phyloP scores from a whole-genome alignment of 2,888 invertebrate genomes.

The Pachymerium ferrugineum region DNA sequence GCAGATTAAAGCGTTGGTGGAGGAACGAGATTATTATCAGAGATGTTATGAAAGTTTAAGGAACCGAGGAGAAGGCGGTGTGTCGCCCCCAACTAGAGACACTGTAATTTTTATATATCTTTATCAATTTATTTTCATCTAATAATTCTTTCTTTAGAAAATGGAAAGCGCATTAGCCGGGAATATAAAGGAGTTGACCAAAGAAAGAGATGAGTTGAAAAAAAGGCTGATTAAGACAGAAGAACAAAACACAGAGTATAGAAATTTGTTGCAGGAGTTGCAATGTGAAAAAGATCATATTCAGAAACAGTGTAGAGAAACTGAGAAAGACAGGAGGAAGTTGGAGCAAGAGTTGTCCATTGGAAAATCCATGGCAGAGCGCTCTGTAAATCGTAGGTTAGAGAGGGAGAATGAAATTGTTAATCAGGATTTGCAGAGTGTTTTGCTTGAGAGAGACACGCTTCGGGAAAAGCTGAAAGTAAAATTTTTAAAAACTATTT shows the following conservation, averaged over 20 bases:
- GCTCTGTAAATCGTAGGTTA: not conserved
- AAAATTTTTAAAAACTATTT: too few species aligned
- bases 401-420: slow-evolving; percentile 21
- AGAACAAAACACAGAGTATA: not conserved
- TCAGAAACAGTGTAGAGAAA: not conserved
- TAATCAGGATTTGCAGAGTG: not conserved
- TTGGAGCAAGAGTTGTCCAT: not conserved
- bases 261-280: not conserved
- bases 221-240: not conserved
- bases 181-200: not conserved
- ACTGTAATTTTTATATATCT: not conserved
- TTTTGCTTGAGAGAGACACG: not conserved
- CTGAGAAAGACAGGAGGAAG: not conserved
- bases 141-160: not conserved
- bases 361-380: not conserved
- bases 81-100: not conserved
- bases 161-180: not conserved
- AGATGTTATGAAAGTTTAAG: not conserved
- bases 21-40: slow-evolving; percentile 29
- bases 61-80: not conserved
- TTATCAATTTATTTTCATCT: not conserved
- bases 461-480: slow-evolving; percentile 12
- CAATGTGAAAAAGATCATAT: not conserved
- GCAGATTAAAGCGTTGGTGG: not conserved
- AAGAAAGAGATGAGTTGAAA: not conserved